Percentiles rank a stretch among this genome's conserved stretches.
Evolutionary conservation across 2,113 vertebrate species (phyloP).

Genomic region (Stegastes partitus): DNA sequence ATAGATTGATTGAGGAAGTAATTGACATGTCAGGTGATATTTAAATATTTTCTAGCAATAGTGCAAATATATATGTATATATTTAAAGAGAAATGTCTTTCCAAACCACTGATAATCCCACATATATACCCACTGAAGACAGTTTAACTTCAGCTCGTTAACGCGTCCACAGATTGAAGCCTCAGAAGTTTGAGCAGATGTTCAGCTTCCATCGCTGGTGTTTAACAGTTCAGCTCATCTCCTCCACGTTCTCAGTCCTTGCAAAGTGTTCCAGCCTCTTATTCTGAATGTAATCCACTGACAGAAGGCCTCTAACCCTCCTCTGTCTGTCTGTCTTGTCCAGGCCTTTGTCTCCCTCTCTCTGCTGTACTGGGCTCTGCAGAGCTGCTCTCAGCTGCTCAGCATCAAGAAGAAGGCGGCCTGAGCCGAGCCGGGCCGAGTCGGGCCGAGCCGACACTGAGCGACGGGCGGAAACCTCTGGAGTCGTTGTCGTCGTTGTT

Average conservation of each 20-base stretch:
- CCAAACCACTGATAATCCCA: too few relatives aligned
- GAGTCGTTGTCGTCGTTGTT: background rate
- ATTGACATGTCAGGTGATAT: too few relatives aligned
- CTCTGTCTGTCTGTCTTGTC: slow-evolving; percentile 48
- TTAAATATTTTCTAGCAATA: too few relatives aligned
- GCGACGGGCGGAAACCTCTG: background rate
- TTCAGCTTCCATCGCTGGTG: too few relatives aligned
- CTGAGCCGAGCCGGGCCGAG: slow-evolving; percentile 58
- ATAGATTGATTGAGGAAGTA: too few relatives aligned
- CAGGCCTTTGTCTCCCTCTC: slow-evolving; percentile 90
- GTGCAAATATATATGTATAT: too few relatives aligned
- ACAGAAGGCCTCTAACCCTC: background rate
- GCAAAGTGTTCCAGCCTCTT: accelerated
- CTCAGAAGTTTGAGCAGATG: too few relatives aligned
- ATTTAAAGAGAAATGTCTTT: too few relatives aligned
- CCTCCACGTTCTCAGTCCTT: background rate
- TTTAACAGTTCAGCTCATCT: too few relatives aligned
- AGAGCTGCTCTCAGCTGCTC: slow-evolving; percentile 77
- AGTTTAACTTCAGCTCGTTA: too few relatives aligned
- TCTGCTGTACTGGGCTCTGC: slow-evolving; percentile 88
- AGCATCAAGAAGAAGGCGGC: slow-evolving; percentile 74
- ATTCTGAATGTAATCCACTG: background rate
- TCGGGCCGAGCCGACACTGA: accelerated
- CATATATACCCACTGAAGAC: too few relatives aligned
- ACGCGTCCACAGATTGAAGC: too few relatives aligned